Evolutionary conservation across 2,113 vertebrate species (phyloP).

Genomic region (Hemicordylus capensis): DNA sequence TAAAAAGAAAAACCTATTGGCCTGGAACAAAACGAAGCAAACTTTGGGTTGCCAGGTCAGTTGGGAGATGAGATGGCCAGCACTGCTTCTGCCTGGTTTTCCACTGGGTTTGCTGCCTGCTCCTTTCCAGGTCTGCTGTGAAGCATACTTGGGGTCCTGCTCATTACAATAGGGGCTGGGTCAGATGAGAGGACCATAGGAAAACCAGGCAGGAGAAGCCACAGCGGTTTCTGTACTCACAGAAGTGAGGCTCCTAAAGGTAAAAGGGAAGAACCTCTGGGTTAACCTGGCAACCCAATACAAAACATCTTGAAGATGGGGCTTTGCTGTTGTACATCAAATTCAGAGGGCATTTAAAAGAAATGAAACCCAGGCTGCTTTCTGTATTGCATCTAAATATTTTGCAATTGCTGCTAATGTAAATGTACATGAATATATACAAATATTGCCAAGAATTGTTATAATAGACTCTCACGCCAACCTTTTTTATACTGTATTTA

Average conservation of each 20-base stretch:
- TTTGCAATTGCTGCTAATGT: constrained; percentile 61
- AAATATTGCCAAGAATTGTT: constrained; percentile 60
- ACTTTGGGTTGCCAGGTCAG: neutral
- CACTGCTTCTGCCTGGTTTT: neutral
- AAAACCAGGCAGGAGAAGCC: neutral
- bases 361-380: constrained; percentile 15
- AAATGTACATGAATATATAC: constrained; percentile 60
- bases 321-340: neutral
- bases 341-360: constrained; percentile 4
- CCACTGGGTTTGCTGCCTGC: neutral
- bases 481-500: constrained; percentile 64
- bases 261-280: neutral
- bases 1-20: constrained; percentile 19
- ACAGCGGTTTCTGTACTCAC: neutral
- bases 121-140: neutral
- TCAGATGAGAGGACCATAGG: neutral
- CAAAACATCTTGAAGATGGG: neutral
- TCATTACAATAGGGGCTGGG: neutral
- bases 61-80: neutral
- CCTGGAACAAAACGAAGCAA: constrained; percentile 6
- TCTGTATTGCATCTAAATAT: constrained; percentile 35
- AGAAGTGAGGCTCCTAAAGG: neutral
- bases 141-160: neutral
- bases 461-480: constrained; percentile 27
- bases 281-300: neutral